A percentile compares a stretch with the other conserved stretches of the same genome.
phyloP scores from a whole-genome alignment of 2,797 vertebrate species.

The Pogoniulus pusillus region DNA sequence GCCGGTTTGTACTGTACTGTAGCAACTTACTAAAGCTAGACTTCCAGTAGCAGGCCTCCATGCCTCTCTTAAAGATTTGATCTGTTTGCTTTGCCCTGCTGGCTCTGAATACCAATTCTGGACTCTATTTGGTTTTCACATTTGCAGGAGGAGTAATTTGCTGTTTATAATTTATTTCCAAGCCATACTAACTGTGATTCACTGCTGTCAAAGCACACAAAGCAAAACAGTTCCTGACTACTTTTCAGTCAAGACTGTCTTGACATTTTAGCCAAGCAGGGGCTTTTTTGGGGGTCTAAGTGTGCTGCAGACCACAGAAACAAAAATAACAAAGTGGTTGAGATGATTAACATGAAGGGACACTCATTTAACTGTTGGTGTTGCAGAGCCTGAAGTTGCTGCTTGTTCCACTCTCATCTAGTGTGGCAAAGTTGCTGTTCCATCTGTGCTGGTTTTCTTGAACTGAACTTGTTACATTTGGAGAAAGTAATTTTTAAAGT shows the following conservation, averaged over 20 bases:
- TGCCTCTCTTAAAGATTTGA: neutral
- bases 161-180: neutral
- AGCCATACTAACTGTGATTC: neutral
- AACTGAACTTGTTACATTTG: neutral
- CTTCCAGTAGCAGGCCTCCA: neutral
- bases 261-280: neutral
- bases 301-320: neutral
- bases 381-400: neutral
- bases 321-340: neutral
- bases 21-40: neutral
- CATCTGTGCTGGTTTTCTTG: neutral
- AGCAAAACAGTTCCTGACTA: neutral
- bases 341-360: neutral
- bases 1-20: conserved; percentile 25
- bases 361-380: neutral
- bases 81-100: neutral
- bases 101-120: neutral
- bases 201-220: neutral
- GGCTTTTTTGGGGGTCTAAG: neutral
- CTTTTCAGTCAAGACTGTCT: neutral
- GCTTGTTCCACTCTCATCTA: rapidly evolving
- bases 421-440: rapidly evolving
- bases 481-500: neutral
- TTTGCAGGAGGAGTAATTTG: neutral
- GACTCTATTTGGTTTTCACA: neutral